Base-by-base conservation (phyloP, 2,888 invertebrate genomes). In the Heliconius hortense region DNA sequence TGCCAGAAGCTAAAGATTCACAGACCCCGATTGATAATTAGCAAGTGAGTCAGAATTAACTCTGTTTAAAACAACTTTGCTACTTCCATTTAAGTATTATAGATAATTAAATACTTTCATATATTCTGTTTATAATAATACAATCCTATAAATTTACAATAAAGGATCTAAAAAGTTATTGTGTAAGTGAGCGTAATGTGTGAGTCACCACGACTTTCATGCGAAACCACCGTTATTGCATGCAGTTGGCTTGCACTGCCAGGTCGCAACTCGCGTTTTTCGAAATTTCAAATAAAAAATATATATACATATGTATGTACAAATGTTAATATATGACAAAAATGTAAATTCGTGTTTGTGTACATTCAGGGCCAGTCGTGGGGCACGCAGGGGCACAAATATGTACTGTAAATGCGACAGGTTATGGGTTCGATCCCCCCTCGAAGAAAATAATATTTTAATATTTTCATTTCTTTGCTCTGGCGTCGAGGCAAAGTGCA, bases 151-250 rank as follows among this genome's bases (percentile, higher is more conserved):
- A 35, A 35, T 2, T 21, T 48, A 21, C 13, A 68, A 68, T n/a
- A 53, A n/a, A 31, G 31, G 28, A 68, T 68, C 13, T 53, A 68
- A 31, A 53, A 68, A n/a, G 21, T 31, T 68, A 67, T 43, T 67
- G 28, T 68, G 48, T 68, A 21, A 48, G 28, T 26, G 15, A 28
- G 53, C n/a, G 13, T 31, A 35, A 69, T 69, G 56, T 69, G 10
- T 56, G 69, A 69, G n/a, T 69, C 69, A 69, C n/a, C n/a, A 26
- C 15, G 69, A 31, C 56, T 56, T 69, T 39, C 66, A 43, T 69
- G 28, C 69, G 56, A 56, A 69, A 56, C 13, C 69, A 56, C 69
- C 69, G 69, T 69, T 69, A 56, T 28, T 69, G 31, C 31, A 56
- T 69, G 56, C 56, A 56, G n/a, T 35, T 56, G 53, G 28, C 48